Evolutionary conservation across 2,888 invertebrate species (phyloP).

Genomic region (Chaetogeoica ovagalla): DNA sequence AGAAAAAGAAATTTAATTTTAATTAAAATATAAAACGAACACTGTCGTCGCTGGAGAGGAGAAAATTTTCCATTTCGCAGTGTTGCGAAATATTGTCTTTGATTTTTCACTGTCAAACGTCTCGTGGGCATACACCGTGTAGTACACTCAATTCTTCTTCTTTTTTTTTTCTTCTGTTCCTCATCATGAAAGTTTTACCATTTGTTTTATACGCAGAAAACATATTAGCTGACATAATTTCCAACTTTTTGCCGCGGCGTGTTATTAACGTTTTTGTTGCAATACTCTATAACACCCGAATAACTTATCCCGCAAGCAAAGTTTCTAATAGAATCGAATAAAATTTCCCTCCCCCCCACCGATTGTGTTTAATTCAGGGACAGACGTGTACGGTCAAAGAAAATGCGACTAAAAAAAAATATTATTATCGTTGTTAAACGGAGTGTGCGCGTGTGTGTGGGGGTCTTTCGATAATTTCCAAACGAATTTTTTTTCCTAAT

Average conservation of each 20-base stretch:
- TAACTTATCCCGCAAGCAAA: background rate
- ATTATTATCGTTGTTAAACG: too few relatives aligned
- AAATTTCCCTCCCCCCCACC: conserved; percentile 1
- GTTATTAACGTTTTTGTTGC: background rate
- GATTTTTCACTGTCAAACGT: background rate
- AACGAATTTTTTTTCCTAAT: too few relatives aligned
- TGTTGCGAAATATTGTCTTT: background rate
- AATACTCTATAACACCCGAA: background rate
- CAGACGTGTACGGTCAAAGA: too few relatives aligned
- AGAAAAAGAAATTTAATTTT: too few relatives aligned
- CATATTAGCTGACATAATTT: background rate
- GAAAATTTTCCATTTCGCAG: background rate
- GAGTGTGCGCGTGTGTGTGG: too few relatives aligned
- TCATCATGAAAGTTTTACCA: background rate
- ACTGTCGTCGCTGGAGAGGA: background rate
- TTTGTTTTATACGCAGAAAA: background rate
- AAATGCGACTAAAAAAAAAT: too few relatives aligned
- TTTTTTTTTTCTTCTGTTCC: too few relatives aligned
- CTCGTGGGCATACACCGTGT: background rate
- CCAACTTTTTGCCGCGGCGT: background rate
- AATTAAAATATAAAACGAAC: background rate
- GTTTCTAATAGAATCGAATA: background rate
- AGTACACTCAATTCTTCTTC: background rate
- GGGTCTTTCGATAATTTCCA: too few relatives aligned
- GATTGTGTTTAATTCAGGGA: too few relatives aligned